These are phyloP conservation scores for Gambelia wislizenii DNA, from an alignment of 2,797 vertebrate genomes.

Conservation along the genomic window DNA sequence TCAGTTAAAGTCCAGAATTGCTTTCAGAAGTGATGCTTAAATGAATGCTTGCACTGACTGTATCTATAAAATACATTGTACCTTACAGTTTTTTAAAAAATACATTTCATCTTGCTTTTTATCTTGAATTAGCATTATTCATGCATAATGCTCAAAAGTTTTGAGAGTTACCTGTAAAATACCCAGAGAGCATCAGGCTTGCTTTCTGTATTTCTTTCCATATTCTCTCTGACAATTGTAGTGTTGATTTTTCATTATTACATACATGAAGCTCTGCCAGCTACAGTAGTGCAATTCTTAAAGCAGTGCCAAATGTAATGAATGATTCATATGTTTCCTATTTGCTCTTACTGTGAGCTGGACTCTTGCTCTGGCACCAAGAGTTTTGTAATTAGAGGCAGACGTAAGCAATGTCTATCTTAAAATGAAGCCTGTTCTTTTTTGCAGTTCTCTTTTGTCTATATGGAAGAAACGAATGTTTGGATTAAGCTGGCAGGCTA, in stretches of 20 bases:
- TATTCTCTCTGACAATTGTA: conserved; percentile 19
- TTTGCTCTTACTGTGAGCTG: conserved; percentile 32
- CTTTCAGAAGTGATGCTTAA: neutral
- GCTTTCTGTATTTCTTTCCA: neutral
- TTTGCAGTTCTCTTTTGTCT: neutral
- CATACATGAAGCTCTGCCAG: conserved; percentile 30
- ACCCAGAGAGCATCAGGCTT: neutral
- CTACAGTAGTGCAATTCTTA: conserved; percentile 44
- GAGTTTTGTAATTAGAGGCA: conserved; percentile 6
- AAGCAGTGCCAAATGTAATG: conserved; percentile 32
- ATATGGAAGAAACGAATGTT: neutral
- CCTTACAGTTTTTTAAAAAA: neutral
- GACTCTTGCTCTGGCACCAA: neutral
- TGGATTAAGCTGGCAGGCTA: neutral
- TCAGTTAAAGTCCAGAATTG: neutral
- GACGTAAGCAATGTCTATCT: neutral
- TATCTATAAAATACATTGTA: neutral
- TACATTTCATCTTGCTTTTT: neutral
- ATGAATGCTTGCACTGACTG: neutral
- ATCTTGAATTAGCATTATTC: neutral
- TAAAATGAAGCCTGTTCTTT: neutral
- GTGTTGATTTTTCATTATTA: conserved; percentile 37
- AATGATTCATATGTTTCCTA: conserved; percentile 29
- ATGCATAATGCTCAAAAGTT: neutral
- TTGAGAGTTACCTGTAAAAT: conserved; percentile 1